These are phyloP conservation scores for Epinephelus lanceolatus DNA, from an alignment of 2,113 vertebrate species.

Conservation along the genomic window DNA sequence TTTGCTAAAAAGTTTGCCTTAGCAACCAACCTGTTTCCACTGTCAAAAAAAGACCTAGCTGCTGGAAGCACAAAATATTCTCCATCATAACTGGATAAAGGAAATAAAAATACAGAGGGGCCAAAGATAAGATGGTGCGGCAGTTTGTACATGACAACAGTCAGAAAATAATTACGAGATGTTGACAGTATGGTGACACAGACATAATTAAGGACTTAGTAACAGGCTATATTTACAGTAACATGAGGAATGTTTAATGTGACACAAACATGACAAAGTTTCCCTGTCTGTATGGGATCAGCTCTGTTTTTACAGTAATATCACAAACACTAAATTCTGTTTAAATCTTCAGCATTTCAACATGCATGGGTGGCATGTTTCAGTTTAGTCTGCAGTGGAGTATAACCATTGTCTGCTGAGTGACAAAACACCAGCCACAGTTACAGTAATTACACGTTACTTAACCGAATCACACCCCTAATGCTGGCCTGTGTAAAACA, in stretches of 20 bases:
- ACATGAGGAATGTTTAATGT: conserved; percentile 12
- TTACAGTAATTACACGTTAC: conserved; percentile 48
- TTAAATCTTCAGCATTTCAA: not conserved
- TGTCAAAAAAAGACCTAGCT: no score
- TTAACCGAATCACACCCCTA: not conserved
- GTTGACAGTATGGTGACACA: not conserved
- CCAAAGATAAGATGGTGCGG: not conserved
- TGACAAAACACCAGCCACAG: not conserved
- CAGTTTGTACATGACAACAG: conserved; percentile 3
- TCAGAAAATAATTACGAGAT: conserved; percentile 33
- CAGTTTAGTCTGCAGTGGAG: conserved; percentile 3
- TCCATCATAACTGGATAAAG: not conserved
- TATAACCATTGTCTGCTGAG: conserved; percentile 20
- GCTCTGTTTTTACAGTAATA: not conserved
- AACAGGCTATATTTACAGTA: conserved; percentile 29
- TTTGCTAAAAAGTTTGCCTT: no score
- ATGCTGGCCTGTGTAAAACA: conserved; percentile 8
- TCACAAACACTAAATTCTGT: not conserved
- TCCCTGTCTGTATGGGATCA: not conserved
- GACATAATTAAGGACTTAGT: conserved; percentile 36
- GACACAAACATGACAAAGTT: conserved; percentile 6
- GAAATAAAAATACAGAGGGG: not conserved
- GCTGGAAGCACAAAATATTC: no score
- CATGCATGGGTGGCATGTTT: not conserved
- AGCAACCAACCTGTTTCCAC: not conserved